Base-by-base conservation (phyloP, 2,888 invertebrate genomes). In the Celastrina argiolus region DNA sequence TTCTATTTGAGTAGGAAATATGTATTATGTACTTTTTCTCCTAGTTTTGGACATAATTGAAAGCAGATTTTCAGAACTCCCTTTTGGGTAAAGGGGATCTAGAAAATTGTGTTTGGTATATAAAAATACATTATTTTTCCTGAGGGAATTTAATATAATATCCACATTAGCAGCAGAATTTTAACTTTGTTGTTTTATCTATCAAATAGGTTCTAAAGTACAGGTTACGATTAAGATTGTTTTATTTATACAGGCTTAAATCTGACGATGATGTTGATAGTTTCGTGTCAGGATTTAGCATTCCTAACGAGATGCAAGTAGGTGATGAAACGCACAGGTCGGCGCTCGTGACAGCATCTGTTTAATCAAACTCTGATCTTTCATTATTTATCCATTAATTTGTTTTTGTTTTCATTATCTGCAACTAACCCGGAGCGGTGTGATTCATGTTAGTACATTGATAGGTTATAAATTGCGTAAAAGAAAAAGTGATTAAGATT, bases 291-390 rank as follows among this genome's bases (percentile, higher is more conserved):
- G 22, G 5, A 6, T 26, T 51, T 31, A 65, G 18, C 66, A 65
- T 65, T 67, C 65, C 83, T 85, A 88, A 87, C 87, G 83, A 85
- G 83, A 81, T 81, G 84, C 82, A 81, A 81, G 79, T 74, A 58
- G 16, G 78, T 84, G 82, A 84, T 87, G 86, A 87, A 85, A 82
- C 78, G 84, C 87, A 85, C 87, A 86, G 87, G 79, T 79, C 79
- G 80, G 82, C 82, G 84, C 82, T 28, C 77, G 73, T 81, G 87
- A 87, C 88, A 87, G 85, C 78, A 69, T 71, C 79, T 81, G 82
- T 81, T 87, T 87, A 83, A 88, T 88, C 87, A 86, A 80, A 73
- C 74, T 73, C 74, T 73, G 82, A 81, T 80, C 81, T 84, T 86
- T 85, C 85, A 87, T 88, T 87, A 86, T 84, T 88, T 83, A 85